Evolutionary conservation across 2,888 invertebrate genomes (phyloP).

Genomic region (Crematogaster levior): DNA sequence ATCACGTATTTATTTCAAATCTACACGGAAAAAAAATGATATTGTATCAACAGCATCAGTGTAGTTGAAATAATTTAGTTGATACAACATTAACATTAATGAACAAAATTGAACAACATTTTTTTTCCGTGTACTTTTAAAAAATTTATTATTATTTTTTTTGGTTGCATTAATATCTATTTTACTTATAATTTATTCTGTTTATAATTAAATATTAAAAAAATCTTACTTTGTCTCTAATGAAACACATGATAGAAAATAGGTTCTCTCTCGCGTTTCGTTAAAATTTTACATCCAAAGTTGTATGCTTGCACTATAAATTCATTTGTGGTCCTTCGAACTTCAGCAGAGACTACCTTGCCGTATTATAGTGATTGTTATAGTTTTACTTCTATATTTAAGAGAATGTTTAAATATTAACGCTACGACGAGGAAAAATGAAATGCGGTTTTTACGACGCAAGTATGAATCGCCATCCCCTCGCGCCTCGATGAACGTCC

Average conservation of each 20-base stretch:
- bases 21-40: too few species aligned
- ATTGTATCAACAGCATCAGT: too few species aligned
- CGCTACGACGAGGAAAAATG: background rate
- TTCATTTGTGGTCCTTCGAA: background rate
- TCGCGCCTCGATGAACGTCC: background rate
- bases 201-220: background rate
- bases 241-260: background rate
- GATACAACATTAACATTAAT: too few species aligned
- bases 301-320: background rate
- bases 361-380: background rate
- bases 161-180: background rate
- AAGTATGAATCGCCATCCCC: slow-evolving; percentile 5
- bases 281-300: background rate
- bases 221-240: background rate
- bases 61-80: too few species aligned
- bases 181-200: background rate
- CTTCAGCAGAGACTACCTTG: background rate
- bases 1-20: background rate
- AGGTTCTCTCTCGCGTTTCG: background rate
- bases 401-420: background rate
- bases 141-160: background rate
- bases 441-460: slow-evolving; percentile 6
- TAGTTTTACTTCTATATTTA: background rate
- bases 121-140: too few species aligned
- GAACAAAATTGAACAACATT: too few species aligned